phyloP scores from a whole-genome alignment of 2,888 invertebrate genomes.

The Morinoia aosen region DNA sequence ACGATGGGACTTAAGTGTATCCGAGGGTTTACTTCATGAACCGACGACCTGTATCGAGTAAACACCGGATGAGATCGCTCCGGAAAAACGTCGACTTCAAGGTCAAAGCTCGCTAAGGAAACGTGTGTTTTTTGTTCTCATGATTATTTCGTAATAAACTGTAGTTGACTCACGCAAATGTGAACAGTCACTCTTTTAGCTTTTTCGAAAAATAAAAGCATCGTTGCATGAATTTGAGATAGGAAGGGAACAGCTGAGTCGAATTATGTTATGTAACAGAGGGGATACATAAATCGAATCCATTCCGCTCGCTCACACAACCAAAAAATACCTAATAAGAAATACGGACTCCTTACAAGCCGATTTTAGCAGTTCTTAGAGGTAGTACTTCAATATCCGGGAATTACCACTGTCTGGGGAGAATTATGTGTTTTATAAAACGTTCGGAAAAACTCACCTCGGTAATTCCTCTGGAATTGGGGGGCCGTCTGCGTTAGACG shows the following conservation, averaged over 20 bases:
- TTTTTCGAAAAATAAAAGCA: too few relatives aligned
- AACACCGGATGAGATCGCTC: background rate
- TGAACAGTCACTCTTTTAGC: too few relatives aligned
- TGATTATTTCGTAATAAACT: background rate
- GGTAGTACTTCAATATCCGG: background rate
- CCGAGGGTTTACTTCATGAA: background rate
- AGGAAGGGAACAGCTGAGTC: too few relatives aligned
- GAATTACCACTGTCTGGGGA: background rate
- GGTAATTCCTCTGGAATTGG: background rate
- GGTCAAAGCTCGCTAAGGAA: background rate
- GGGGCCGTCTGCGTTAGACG: background rate
- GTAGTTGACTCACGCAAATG: background rate
- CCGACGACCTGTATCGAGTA: background rate
- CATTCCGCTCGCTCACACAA: background rate
- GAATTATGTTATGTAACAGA: background rate
- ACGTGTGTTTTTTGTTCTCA: background rate
- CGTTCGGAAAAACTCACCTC: background rate
- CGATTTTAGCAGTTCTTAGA: background rate
- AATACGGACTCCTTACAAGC: background rate
- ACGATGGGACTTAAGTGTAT: background rate
- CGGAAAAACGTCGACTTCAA: background rate
- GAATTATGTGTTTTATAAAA: background rate
- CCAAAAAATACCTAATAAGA: background rate
- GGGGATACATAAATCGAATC: background rate
- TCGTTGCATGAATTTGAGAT: too few relatives aligned